These are phyloP conservation scores for Aethina tumida DNA, from an alignment of 1,140 invertebrate species.

Conservation along the genomic window DNA sequence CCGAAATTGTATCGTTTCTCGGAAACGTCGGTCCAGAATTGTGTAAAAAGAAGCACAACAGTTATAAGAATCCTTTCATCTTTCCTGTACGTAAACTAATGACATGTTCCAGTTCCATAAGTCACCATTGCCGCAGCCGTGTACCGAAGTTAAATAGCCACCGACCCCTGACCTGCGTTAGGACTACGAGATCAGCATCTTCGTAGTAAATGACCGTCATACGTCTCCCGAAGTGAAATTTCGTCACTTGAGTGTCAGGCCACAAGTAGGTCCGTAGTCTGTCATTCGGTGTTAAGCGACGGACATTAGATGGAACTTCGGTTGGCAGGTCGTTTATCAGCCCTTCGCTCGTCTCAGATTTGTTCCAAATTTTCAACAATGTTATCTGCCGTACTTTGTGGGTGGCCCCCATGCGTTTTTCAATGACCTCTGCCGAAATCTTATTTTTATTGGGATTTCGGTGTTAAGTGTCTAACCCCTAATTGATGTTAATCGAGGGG, in stretches of 20 bases:
- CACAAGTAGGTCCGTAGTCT: conserved; percentile 13
- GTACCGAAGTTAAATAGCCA: background rate
- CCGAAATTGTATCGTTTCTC: too few species aligned
- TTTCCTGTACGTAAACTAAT: too few species aligned
- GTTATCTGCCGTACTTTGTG: background rate
- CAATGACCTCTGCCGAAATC: too few species aligned
- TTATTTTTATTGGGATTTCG: too few species aligned
- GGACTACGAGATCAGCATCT: conserved; percentile 17
- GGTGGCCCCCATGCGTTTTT: background rate
- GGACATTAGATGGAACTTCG: conserved; percentile 6
- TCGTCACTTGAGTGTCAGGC: conserved; percentile 22
- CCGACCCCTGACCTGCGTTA: conserved; percentile 2
- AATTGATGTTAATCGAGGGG: too few species aligned
- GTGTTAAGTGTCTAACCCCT: too few species aligned
- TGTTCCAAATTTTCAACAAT: background rate
- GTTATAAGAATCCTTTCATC: too few species aligned
- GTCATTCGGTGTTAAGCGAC: conserved; percentile 11
- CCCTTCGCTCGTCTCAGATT: background rate
- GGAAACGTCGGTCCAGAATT: too few species aligned
- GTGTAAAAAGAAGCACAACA: too few species aligned
- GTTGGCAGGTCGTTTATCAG: background rate
- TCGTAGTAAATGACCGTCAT: conserved; percentile 18
- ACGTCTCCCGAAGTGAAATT: conserved; percentile 19
- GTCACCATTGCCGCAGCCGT: background rate
- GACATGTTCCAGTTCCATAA: conserved; percentile 2